These are phyloP conservation scores for Ischnura elegans DNA, from an alignment of 2,888 invertebrate genomes.

Conservation along the genomic window DNA sequence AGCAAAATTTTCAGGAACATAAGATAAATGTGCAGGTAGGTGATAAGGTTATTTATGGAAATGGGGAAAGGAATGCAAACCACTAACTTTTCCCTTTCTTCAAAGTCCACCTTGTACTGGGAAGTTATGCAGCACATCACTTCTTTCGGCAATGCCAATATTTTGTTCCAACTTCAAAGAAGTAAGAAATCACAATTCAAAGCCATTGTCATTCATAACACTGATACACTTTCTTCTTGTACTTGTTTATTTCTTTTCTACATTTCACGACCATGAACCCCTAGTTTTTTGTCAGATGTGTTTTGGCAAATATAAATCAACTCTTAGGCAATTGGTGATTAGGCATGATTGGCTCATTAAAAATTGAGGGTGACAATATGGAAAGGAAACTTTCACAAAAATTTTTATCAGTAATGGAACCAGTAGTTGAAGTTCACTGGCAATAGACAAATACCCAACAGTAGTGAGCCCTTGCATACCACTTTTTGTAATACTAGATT, in stretches of 20 bases:
- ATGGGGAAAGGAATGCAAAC: not conserved
- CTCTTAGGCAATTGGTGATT: constrained; percentile 60
- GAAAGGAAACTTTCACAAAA: not conserved
- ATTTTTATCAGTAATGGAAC: not conserved
- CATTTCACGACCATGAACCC: not conserved
- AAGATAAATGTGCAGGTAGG: not conserved
- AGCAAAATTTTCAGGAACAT: not conserved
- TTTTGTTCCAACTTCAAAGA: constrained; percentile 16
- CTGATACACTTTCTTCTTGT: not conserved
- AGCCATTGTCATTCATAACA: not conserved
- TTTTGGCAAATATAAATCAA: constrained; percentile 29
- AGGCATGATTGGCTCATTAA: constrained; percentile 54
- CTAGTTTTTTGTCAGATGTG: not conserved
- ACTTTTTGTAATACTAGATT: not conserved
- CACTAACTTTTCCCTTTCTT: not conserved
- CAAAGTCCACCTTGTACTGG: not conserved
- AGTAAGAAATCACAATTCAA: constrained; percentile 8
- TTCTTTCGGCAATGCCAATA: not conserved
- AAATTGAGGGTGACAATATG: constrained; percentile 2
- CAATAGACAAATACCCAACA: not conserved
- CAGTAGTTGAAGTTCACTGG: not conserved
- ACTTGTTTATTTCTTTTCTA: not conserved
- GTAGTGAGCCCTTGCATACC: not conserved
- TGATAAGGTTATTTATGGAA: not conserved
- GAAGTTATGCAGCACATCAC: constrained; percentile 9